Conservation (phyloP, 2,888 invertebrate species). For the Cataglyphis livida region DNA sequence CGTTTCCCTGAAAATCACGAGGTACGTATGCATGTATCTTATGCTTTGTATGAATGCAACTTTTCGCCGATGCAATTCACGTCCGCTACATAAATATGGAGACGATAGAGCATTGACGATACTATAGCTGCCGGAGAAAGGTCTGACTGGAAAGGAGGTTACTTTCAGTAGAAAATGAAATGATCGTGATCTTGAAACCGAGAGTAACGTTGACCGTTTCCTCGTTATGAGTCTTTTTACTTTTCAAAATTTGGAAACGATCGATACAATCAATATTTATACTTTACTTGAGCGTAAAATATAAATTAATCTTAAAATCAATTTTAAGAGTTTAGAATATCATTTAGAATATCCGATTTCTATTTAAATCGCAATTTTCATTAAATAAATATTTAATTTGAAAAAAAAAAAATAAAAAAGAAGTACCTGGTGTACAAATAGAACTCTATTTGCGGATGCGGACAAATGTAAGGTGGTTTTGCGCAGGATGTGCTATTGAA, state of each 20-base stretch:
- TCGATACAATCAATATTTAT: neutral
- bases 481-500: constrained; percentile 94
- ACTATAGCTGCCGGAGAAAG: constrained; percentile 80
- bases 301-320: neutral
- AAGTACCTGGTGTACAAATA: constrained; percentile 92
- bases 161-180: constrained; percentile 83
- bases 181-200: constrained; percentile 85
- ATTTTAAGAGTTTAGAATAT: too few species aligned
- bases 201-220: constrained; percentile 72
- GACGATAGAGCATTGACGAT: constrained; percentile 45
- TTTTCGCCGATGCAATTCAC: neutral
- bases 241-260: neutral
- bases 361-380: neutral
- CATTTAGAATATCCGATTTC: neutral
- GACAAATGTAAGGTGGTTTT: constrained; percentile 92
- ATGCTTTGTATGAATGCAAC: neutral
- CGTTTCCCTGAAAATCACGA: constrained; percentile 87
- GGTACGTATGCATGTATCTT: neutral
- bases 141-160: constrained; percentile 82
- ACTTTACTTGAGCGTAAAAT: neutral
- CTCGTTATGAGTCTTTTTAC: neutral
- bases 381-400: neutral
- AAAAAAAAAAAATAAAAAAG: neutral
- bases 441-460: constrained; percentile 93
- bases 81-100: constrained; percentile 34